A percentile compares a stretch with the other conserved stretches of the same genome.
Evolutionary conservation across 2,113 vertebrate genomes (phyloP).

Genomic region (Gallinago undulata): DNA sequence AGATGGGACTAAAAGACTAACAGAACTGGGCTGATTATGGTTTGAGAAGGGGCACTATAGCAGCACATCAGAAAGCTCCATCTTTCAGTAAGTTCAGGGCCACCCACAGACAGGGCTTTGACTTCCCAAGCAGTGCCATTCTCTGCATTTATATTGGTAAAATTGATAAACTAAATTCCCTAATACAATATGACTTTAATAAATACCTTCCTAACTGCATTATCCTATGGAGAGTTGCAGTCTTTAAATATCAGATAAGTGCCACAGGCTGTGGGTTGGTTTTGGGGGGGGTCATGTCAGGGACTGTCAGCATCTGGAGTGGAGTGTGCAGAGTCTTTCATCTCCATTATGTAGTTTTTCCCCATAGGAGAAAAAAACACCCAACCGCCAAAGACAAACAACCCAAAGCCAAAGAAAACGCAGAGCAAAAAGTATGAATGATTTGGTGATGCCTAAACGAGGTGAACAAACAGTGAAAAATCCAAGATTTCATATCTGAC

Average conservation of each 20-base stretch:
- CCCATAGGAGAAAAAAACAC: accelerated
- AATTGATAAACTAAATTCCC: background rate
- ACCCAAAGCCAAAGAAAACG: background rate
- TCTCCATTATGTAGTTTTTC: background rate
- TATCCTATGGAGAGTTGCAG: background rate
- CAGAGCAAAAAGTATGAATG: background rate
- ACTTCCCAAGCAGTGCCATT: background rate
- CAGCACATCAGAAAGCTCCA: background rate
- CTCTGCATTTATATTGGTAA: background rate
- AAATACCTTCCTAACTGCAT: background rate
- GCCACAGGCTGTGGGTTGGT: background rate
- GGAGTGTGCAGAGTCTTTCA: background rate
- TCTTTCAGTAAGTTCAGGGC: background rate
- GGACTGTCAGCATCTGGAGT: background rate
- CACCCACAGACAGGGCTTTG: background rate
- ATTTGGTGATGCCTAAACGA: background rate
- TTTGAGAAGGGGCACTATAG: background rate
- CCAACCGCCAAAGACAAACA: background rate
- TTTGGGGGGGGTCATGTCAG: background rate
- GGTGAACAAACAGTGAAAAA: background rate
- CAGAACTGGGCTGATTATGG: background rate
- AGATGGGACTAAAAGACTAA: background rate
- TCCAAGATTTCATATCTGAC: background rate
- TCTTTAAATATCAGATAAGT: background rate
- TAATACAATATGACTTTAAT: background rate